Evolutionary conservation across 2,113 vertebrate genomes (phyloP), one percentile per base, ranked within the genome.

Genomic region (Athene noctua): DNA sequence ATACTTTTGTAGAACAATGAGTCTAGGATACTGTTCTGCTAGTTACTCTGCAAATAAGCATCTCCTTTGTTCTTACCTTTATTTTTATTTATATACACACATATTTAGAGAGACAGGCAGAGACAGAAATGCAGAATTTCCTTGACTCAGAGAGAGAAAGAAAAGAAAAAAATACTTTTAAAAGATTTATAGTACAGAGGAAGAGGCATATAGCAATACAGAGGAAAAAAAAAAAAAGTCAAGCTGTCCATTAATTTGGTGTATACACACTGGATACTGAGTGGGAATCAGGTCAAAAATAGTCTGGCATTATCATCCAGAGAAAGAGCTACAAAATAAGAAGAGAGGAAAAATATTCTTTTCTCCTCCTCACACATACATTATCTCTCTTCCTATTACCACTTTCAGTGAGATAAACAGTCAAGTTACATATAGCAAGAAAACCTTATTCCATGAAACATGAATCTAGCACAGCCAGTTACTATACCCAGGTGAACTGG

Each of bases 381-480:
- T 57, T 42, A 2, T 13, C 13, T 34, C 29, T 74, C 59, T 78
- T 86, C 38, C 26, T 5, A 0, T 58, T 49, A 36, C 18, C 3
- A 2, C 29, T 79, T 49, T 42, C 32, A 66, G 10, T 84, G 26
- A 11, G 51, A 68, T 22, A 84, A 80, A 67, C 4, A 51, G 29
- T 68, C 46, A 81, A 59, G 55, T 73, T 88, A 92, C 70, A 46
- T 20, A 54, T 5, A 66, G n/a, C 7, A 71, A 63, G 17, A 52
- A 91, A 88, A 66, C 7, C 22, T 90, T 36, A 36, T 34, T 59
- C 36, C 14, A 84, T 17, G 26, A 83, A 72, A 25, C 36, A 84
- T 94, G 59, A 94, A 94, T 66, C 70, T 46, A 91, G 83, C 25
- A 58, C 3, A 94, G 86, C 83, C 86, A 51, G 83, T 87, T 90